These are phyloP conservation scores for Cariama cristata DNA, from an alignment of 2,113 vertebrate species.

Conservation along the genomic window DNA sequence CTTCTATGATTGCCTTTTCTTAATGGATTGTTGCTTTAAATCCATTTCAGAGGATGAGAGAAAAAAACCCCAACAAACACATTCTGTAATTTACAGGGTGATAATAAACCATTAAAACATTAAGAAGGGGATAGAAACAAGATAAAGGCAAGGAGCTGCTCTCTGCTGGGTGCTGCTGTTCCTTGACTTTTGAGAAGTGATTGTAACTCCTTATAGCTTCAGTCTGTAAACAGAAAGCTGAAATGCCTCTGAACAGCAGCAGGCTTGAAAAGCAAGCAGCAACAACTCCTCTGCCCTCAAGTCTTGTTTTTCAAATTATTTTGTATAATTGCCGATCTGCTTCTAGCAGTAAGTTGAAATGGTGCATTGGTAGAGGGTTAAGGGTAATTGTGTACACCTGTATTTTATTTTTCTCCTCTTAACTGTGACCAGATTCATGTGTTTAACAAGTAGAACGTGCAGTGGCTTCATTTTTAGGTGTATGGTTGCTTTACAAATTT, in stretches of 20 bases:
- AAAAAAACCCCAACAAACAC: neutral
- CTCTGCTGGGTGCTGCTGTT: neutral
- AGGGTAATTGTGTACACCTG: neutral
- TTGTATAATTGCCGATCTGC: neutral
- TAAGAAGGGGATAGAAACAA: neutral
- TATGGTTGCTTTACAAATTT: neutral
- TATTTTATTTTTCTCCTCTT: neutral
- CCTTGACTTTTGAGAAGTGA: neutral
- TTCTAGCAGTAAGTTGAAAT: neutral
- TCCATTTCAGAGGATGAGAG: neutral
- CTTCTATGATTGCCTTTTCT: slow-evolving; percentile 9
- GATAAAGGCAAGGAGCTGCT: neutral
- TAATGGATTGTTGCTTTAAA: neutral
- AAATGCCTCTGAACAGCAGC: neutral
- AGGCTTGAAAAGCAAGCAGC: neutral
- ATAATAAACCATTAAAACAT: neutral
- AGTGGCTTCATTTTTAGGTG: neutral
- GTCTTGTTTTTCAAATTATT: neutral
- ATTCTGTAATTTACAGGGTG: neutral
- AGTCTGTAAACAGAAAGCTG: neutral
- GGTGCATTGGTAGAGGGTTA: neutral
- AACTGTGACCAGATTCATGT: neutral
- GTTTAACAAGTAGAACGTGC: neutral
- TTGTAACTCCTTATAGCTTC: neutral
- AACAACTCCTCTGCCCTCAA: neutral